Conservation (phyloP, 2,113 vertebrate genomes). For the Vidua macroura region DNA sequence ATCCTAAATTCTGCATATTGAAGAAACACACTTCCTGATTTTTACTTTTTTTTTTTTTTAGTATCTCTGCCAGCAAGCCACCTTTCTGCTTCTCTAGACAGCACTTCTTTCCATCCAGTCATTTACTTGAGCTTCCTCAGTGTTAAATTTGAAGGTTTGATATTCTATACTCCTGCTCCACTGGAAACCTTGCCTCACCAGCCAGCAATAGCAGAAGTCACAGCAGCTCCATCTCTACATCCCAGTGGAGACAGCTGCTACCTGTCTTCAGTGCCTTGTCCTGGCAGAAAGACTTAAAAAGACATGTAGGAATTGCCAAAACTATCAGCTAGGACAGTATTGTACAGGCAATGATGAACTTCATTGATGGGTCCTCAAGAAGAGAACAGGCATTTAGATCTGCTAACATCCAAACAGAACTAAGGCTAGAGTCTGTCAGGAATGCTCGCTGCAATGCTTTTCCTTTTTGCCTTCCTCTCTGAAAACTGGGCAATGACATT, state of each 20-base stretch:
- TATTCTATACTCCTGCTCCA: background rate
- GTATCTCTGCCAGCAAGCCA: background rate
- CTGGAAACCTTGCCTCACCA: background rate
- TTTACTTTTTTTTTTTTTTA: background rate
- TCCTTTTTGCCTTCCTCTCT: background rate
- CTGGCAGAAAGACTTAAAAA: background rate
- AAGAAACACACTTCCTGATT: background rate
- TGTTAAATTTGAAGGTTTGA: background rate
- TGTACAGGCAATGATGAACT: background rate
- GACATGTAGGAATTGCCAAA: background rate
- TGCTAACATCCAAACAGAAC: background rate
- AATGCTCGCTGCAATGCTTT: background rate
- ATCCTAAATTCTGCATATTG: background rate
- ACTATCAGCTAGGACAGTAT: background rate
- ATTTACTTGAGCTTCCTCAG: background rate
- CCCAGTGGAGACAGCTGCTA: background rate
- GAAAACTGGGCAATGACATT: background rate
- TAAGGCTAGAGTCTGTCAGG: background rate
- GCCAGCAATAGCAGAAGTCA: background rate
- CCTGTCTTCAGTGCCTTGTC: background rate
- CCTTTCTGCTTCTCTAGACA: background rate
- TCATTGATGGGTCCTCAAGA: background rate
- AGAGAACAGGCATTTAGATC: background rate
- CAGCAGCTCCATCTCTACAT: background rate
- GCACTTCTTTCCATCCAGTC: background rate